phyloP scores from a whole-genome alignment of 2,888 invertebrate genomes.

The Andrena fulva region DNA sequence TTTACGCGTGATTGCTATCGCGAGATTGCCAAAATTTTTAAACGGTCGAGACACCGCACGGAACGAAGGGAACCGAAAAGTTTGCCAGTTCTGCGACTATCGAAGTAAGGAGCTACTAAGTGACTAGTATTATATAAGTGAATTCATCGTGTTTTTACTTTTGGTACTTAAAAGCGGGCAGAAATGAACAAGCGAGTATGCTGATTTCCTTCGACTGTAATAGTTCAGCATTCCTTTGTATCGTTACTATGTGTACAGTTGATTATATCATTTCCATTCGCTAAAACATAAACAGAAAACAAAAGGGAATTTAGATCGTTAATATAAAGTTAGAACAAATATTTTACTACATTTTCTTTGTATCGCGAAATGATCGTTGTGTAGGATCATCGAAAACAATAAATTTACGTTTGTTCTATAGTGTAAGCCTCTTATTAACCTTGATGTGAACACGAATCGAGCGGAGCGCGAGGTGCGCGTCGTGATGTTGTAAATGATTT shows the following conservation, averaged over 20 bases:
- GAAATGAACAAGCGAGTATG: conserved; percentile 2
- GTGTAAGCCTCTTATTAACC: conserved; percentile 42
- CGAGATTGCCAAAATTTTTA: conserved; percentile 46
- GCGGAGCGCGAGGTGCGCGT: neutral
- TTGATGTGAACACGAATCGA: conserved; percentile 17
- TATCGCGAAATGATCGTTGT: conserved; percentile 20
- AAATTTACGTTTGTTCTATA: conserved; percentile 51
- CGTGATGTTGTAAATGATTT: conserved; percentile 9
- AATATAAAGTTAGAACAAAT: conserved; percentile 29
- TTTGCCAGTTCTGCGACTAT: conserved; percentile 26
- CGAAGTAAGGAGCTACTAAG: neutral
- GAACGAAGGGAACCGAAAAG: conserved; percentile 26
- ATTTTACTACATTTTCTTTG: conserved; percentile 49
- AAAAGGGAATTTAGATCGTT: neutral
- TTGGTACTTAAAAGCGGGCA: conserved; percentile 31
- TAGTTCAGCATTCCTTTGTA: conserved; percentile 37
- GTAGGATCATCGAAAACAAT: conserved; percentile 35
- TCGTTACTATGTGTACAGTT: conserved; percentile 24
- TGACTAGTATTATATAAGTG: conserved; percentile 14
- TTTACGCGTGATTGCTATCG: conserved; percentile 26
- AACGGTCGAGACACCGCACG: conserved; percentile 5
- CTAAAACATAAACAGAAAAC: neutral
- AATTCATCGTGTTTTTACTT: conserved; percentile 40
- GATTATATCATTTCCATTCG: neutral
- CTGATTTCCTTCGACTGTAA: conserved; percentile 19